These are phyloP conservation scores for Chionodraco myersi DNA, from an alignment of 2,113 vertebrate genomes.

Conservation along the genomic window DNA sequence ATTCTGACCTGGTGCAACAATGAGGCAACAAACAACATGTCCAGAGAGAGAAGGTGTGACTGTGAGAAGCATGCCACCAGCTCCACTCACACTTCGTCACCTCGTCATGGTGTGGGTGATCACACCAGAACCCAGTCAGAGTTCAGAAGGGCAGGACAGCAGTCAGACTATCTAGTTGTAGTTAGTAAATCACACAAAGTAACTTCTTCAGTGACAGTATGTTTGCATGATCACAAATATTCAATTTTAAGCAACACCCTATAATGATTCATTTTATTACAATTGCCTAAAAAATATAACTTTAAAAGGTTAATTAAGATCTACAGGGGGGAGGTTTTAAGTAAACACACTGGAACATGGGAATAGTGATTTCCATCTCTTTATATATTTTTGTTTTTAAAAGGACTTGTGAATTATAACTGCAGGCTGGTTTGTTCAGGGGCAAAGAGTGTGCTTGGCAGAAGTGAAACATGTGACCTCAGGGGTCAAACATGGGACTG, in stretches of 20 bases:
- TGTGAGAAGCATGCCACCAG: conserved; percentile 54
- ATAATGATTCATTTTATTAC: background rate
- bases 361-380: background rate
- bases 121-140: conserved; percentile 52
- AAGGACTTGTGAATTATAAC: background rate
- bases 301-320: background rate
- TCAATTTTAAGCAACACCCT: background rate
- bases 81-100: conserved; percentile 60
- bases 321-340: background rate
- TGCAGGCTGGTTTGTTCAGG: background rate
- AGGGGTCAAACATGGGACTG: conserved; percentile 24
- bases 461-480: background rate
- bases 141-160: conserved; percentile 38
- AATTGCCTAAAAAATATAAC: background rate
- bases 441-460: background rate
- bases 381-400: background rate
- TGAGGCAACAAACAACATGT: background rate
- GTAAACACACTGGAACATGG: background rate
- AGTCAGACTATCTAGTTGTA: background rate
- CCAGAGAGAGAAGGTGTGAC: conserved; percentile 49
- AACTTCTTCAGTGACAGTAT: background rate
- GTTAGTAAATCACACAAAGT: background rate
- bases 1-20: too few relatives aligned
- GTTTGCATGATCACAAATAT: background rate
- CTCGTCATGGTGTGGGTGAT: conserved; percentile 61